Evolutionary conservation across 2,888 invertebrate species (phyloP).

Genomic region (Boloria euphrosyne): DNA sequence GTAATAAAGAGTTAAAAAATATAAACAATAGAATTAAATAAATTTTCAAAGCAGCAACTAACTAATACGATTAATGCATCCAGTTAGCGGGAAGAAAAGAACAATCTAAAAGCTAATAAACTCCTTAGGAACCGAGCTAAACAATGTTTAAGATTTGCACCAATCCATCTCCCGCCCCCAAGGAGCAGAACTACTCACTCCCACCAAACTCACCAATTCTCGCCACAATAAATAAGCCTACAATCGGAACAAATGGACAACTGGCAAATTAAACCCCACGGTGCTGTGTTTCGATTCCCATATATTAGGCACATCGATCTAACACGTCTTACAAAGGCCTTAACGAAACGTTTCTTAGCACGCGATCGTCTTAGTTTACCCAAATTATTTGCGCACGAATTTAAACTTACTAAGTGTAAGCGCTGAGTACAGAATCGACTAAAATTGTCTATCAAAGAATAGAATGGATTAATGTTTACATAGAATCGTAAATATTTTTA

Average conservation of each 20-base stretch:
- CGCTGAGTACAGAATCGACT: conserved; percentile 33
- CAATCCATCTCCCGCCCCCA: conserved; percentile 39
- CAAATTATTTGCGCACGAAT: conserved; percentile 39
- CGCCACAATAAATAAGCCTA: conserved; percentile 72
- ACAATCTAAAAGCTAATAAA: conserved; percentile 19
- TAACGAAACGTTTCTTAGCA: conserved; percentile 68
- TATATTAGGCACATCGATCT: conserved; percentile 79
- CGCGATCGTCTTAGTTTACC: conserved; percentile 70
- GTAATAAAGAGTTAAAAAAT: too few relatives aligned
- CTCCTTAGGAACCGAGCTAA: conserved; percentile 20
- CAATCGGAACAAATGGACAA: conserved; percentile 81
- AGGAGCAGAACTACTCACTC: conserved; percentile 44
- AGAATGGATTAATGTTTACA: conserved; percentile 25
- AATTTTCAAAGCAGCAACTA: neutral
- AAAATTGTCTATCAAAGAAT: conserved; percentile 9
- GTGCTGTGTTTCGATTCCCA: conserved; percentile 71
- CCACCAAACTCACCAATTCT: conserved; percentile 56
- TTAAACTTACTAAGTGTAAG: conserved; percentile 23
- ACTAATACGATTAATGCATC: neutral
- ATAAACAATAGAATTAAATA: neutral
- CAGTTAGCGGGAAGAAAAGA: conserved; percentile 1
- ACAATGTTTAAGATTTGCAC: conserved; percentile 28
- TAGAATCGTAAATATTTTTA: conserved; percentile 20
- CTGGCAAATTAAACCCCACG: conserved; percentile 75
- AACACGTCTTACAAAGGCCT: conserved; percentile 74